Conservation (phyloP, 2,888 invertebrate genomes). For the Sinhomidia bicolor region DNA sequence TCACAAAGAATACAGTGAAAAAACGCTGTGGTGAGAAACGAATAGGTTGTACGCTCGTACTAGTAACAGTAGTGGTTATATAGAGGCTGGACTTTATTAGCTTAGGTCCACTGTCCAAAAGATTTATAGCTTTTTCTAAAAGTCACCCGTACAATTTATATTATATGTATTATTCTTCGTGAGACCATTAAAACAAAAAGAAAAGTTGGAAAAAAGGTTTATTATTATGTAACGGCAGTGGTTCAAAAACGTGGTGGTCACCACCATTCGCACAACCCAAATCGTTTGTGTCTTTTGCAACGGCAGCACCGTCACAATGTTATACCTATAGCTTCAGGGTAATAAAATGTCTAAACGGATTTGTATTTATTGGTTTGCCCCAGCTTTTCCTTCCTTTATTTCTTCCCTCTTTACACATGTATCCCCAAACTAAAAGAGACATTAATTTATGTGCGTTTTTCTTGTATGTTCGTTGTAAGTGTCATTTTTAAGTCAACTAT, state of each 20-base stretch:
- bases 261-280: not conserved
- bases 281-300: slow-evolving; percentile 14
- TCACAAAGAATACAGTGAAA: not conserved
- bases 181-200: slow-evolving; percentile 36
- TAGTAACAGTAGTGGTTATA: not conserved
- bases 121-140: slow-evolving; percentile 71
- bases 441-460: slow-evolving; percentile 63
- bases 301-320: not conserved
- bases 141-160: slow-evolving; percentile 35
- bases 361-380: slow-evolving; percentile 71
- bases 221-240: not conserved
- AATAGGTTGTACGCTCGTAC: not conserved
- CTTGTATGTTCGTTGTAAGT: not conserved
- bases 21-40: not conserved
- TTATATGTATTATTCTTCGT: not conserved
- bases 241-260: not conserved
- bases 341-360: slow-evolving; percentile 75
- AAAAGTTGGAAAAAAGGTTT: slow-evolving; percentile 6
- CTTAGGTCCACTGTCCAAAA: slow-evolving; percentile 47
- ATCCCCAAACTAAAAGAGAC: slow-evolving; percentile 49
- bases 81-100: slow-evolving; percentile 30
- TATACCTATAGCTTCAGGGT: not conserved
- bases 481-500: not conserved
- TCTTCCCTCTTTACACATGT: not conserved
- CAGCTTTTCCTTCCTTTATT: slow-evolving; percentile 20